phyloP scores from a whole-genome alignment of 2,888 invertebrate genomes.

The Coenonympha glycerion region DNA sequence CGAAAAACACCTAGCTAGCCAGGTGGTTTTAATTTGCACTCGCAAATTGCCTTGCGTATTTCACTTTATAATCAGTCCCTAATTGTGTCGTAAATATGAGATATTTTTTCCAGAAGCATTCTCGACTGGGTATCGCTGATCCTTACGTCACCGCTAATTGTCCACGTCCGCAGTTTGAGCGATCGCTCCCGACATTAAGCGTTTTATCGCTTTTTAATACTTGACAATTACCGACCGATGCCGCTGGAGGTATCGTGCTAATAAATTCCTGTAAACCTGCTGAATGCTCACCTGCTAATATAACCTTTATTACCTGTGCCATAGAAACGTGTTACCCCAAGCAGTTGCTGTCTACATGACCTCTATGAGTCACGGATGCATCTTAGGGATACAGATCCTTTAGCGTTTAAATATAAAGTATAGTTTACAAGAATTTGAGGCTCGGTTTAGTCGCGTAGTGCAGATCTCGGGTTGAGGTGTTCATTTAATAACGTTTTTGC shows the following conservation, averaged over 20 bases:
- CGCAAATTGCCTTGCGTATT: neutral
- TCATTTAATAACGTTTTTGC: neutral
- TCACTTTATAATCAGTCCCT: neutral
- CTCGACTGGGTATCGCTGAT: slow-evolving; percentile 20
- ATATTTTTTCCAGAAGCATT: slow-evolving; percentile 15
- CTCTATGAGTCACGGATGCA: slow-evolving; percentile 5
- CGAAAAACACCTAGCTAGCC: neutral
- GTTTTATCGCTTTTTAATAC: slow-evolving; percentile 55
- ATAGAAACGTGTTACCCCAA: slow-evolving; percentile 4
- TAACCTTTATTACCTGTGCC: slow-evolving; percentile 13
- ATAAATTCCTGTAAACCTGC: slow-evolving; percentile 21
- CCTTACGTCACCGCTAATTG: slow-evolving; percentile 42
- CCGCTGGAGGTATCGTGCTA: slow-evolving; percentile 28
- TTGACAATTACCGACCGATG: slow-evolving; percentile 44
- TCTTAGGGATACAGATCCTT: slow-evolving; percentile 9
- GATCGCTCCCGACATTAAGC: slow-evolving; percentile 46
- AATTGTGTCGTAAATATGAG: slow-evolving; percentile 8
- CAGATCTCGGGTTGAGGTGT: slow-evolving; percentile 3
- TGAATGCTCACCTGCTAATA: slow-evolving; percentile 10
- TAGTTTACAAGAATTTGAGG: slow-evolving; percentile 7
- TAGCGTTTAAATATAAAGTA: slow-evolving; percentile 11
- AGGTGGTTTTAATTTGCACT: neutral
- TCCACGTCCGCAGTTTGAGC: slow-evolving; percentile 45
- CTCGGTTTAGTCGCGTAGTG: slow-evolving; percentile 2
- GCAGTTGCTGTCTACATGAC: neutral